Evolutionary conservation across 2,113 vertebrate genomes (phyloP), one percentile per base, ranked within the genome.

Genomic region (Sinocyclocheilus anophthalmus): DNA sequence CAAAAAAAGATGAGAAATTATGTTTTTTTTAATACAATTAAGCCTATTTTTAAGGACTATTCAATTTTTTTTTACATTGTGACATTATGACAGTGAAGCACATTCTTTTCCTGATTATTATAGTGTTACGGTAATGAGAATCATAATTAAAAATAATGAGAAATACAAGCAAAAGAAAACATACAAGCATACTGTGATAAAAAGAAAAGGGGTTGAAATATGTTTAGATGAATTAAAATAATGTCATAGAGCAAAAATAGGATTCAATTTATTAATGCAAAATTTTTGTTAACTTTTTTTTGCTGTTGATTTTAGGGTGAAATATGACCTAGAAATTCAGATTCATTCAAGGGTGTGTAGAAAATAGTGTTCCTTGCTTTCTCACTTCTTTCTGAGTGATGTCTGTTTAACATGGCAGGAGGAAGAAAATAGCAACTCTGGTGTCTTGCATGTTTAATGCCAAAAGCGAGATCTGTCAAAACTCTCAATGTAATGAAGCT

Each of bases 371-470:
- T 8, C 24, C 24, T 42, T 72, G 39, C 69, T 37, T 55, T 42
- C 33, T 89, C 63, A 39, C 69, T 78, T 63, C 42, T n/a, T 55
- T 42, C 20, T 89, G 55, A 69, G 45, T 59, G 42, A 83, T 61
- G 72, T 65, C 85, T 81, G 39, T 61, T 72, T 20, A 57, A 26
- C n/a, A 76, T 50, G 65, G 30, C 65, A 72, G 73, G 9, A 76
- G 61, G 53, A 67, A 81, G 30, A 79, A 83, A 85, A 83, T 33
- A 22, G 53, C 63, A 75, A 81, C 72, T 87, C 8, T 57, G 26
- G 26, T 53, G 63, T 70, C 73, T 53, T 20, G 75, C 82, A 85
- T 88, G 73, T 86, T 85, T 86, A 85, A 77, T 90, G 83, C 45
- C 69, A 85, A 42, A 48, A 3, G 14, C 83, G 45, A 70, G 45